A percentile compares a stretch with the other conserved stretches of the same genome.
Conservation (phyloP, 2,888 invertebrate species). For the Dusona sp. region DNA sequence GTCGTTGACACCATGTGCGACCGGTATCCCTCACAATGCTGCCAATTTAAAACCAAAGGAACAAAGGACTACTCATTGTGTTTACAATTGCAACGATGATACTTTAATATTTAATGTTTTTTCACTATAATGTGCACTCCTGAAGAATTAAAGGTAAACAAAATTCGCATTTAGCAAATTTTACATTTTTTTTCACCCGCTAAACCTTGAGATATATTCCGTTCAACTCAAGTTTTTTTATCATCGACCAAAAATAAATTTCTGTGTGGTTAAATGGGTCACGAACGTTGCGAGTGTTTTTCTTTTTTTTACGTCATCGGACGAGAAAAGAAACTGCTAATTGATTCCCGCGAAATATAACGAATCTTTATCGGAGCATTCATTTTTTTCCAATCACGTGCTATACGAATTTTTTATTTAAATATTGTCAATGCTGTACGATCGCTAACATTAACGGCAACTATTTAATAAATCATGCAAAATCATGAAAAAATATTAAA, state of each 20-base stretch:
- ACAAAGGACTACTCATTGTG: constrained; percentile 12
- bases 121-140: constrained; percentile 84
- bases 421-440: no score
- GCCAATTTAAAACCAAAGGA: constrained; percentile 39
- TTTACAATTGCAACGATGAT: constrained; percentile 7
- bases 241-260: constrained; percentile 57
- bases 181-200: not conserved
- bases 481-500: not conserved
- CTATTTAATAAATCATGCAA: not conserved
- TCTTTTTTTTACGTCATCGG: constrained; percentile 61
- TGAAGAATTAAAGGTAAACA: constrained; percentile 85
- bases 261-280: constrained; percentile 58
- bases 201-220: constrained; percentile 2
- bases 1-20: constrained; percentile 60
- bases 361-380: not conserved
- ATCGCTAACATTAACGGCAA: no score
- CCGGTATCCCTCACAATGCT: constrained; percentile 23
- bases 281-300: constrained; percentile 45
- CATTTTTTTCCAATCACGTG: not conserved
- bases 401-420: not conserved
- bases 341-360: constrained; percentile 28
- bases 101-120: constrained; percentile 22
- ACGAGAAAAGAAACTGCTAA: constrained; percentile 40
- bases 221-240: constrained; percentile 29
- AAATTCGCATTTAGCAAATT: constrained; percentile 30